phyloP scores from a whole-genome alignment of 1,140 invertebrate genomes.

The Cherax quadricarinatus region DNA sequence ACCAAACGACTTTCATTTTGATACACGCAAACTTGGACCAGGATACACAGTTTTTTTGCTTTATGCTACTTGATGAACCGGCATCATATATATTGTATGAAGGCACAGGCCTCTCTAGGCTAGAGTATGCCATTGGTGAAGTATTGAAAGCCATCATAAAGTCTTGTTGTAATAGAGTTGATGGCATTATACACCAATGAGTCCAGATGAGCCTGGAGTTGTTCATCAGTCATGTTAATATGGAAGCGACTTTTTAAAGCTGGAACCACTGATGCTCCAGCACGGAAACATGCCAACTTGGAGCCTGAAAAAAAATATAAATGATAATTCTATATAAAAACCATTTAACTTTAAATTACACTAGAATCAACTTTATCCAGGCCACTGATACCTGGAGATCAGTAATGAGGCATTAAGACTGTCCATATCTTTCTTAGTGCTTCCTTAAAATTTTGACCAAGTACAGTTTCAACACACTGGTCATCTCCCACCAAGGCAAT shows the following conservation, averaged over 20 bases:
- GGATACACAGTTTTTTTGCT: neutral
- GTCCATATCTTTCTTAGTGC: too few relatives aligned
- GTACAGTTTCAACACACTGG: too few relatives aligned
- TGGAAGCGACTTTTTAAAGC: slow-evolving; percentile 95
- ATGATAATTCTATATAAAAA: neutral
- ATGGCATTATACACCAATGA: slow-evolving; percentile 95
- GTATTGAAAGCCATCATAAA: slow-evolving; percentile 99
- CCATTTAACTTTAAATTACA: too few relatives aligned
- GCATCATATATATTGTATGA: neutral
- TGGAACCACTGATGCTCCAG: slow-evolving; percentile 89
- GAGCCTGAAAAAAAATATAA: slow-evolving; percentile 83
- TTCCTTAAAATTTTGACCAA: too few relatives aligned
- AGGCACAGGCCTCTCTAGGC: slow-evolving; percentile 59
- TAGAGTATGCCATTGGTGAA: slow-evolving; percentile 96
- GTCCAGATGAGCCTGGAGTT: slow-evolving; percentile 94
- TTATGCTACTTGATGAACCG: neutral
- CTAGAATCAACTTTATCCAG: too few relatives aligned
- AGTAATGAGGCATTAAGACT: too few relatives aligned
- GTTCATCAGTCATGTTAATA: slow-evolving; percentile 94
- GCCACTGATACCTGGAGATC: too few relatives aligned
- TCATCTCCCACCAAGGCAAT: too few relatives aligned
- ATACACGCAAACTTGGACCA: slow-evolving; percentile 1
- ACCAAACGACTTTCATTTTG: neutral
- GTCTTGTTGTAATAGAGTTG: slow-evolving; percentile 96
- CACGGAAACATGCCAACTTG: slow-evolving; percentile 96